Conservation (phyloP, 2,797 vertebrate genomes). For the Adrianichthys oophorus region DNA sequence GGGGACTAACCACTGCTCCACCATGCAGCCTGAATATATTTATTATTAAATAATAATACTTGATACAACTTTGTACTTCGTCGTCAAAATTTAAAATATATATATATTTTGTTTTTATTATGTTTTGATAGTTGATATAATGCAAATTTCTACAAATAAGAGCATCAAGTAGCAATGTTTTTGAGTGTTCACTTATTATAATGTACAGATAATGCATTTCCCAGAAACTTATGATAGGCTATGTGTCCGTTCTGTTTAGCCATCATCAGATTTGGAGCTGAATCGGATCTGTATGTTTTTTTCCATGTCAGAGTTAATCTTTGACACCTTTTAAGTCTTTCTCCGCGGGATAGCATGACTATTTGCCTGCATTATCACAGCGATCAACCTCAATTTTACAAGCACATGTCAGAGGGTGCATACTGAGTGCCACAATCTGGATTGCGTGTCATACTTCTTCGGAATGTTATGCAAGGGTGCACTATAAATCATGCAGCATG, state of each 20-base stretch:
- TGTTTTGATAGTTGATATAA: no score
- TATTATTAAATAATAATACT: no score
- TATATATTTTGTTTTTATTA: no score
- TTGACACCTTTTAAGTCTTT: slow-evolving; percentile 49
- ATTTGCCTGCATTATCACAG: slow-evolving; percentile 21
- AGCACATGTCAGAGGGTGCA: slow-evolving; percentile 23
- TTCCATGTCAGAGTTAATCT: slow-evolving; percentile 50
- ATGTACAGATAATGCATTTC: no score
- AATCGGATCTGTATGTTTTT: slow-evolving; percentile 30
- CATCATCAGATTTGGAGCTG: slow-evolving; percentile 31
- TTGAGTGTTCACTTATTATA: no score
- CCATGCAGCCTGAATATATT: no score
- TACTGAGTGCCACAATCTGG: slow-evolving; percentile 25
- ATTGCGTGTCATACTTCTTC: slow-evolving; percentile 51
- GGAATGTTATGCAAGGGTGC: slow-evolving; percentile 43
- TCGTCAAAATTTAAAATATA: no score
- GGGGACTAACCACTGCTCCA: no score
- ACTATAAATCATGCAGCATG: slow-evolving; percentile 9
- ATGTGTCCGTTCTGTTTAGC: slow-evolving; percentile 12
- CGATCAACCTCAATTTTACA: slow-evolving; percentile 26
- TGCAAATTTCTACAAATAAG: no score
- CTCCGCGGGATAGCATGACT: slow-evolving; percentile 15
- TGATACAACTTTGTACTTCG: no score
- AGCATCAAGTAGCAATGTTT: no score
- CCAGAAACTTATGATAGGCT: neutral